phyloP scores from a whole-genome alignment of 2,888 invertebrate genomes.

The Timandra comae region DNA sequence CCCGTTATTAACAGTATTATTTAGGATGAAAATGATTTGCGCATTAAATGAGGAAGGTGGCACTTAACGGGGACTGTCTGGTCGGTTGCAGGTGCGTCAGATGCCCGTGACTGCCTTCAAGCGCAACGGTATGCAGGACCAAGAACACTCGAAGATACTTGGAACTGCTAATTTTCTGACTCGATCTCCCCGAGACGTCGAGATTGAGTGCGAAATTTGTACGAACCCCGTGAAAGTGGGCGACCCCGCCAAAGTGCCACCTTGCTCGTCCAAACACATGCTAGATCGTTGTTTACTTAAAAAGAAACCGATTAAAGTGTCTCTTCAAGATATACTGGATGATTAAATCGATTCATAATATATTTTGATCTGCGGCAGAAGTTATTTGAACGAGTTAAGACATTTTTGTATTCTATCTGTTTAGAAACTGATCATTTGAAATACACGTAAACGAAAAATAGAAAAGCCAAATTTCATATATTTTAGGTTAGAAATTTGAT shows the following conservation, averaged over 20 bases:
- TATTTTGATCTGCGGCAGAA: too few relatives aligned
- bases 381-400: too few relatives aligned
- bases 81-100: constrained; percentile 61
- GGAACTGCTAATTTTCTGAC: constrained; percentile 57
- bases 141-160: constrained; percentile 56
- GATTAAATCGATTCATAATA: too few relatives aligned
- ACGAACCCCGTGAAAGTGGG: constrained; percentile 34
- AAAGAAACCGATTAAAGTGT: constrained; percentile 53
- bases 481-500: too few relatives aligned
- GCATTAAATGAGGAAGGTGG: constrained; percentile 15
- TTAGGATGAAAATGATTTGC: constrained; percentile 17
- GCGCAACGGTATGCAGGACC: constrained; percentile 69
- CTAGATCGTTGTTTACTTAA: constrained; percentile 31
- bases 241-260: constrained; percentile 54
- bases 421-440: too few relatives aligned
- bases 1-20: not conserved
- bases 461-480: too few relatives aligned
- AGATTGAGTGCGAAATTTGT: constrained; percentile 46
- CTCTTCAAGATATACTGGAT: constrained; percentile 50
- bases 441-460: too few relatives aligned
- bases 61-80: constrained; percentile 45
- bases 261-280: constrained; percentile 22
- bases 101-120: constrained; percentile 64
- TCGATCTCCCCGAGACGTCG: constrained; percentile 53
- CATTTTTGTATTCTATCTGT: too few relatives aligned